A percentile compares a stretch with the other conserved stretches of the same genome.
These are phyloP conservation scores for Pomacea maculata DNA, from an alignment of 1,140 invertebrate genomes.

Conservation along the genomic window DNA sequence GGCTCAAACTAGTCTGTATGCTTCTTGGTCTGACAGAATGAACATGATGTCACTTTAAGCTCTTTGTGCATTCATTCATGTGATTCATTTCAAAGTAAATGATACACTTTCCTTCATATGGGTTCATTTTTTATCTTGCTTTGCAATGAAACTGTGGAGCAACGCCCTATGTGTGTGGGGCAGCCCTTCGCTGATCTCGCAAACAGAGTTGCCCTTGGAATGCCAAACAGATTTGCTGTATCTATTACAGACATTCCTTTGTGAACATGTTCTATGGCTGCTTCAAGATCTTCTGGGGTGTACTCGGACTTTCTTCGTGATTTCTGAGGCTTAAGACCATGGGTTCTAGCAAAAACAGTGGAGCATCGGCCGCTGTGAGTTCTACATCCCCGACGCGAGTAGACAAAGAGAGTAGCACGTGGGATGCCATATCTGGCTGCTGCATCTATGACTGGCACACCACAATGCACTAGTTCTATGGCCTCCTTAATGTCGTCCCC, in stretches of 20 bases:
- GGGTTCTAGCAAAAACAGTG: conserved; percentile 9
- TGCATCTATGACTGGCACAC: conserved; percentile 19
- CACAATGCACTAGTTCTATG: conserved; percentile 17
- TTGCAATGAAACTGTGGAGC: conserved; percentile 11
- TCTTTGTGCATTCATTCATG: no score
- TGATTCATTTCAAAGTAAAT: no score
- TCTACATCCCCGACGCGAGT: conserved; percentile 9
- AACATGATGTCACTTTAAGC: no score
- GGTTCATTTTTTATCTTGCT: no score
- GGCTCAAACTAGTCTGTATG: no score
- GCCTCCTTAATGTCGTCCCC: conserved; percentile 18
- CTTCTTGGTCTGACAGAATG: no score
- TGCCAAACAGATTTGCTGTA: conserved; percentile 9
- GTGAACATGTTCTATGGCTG: conserved; percentile 10
- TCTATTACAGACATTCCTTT: conserved; percentile 19
- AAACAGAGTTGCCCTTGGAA: conserved; percentile 14
- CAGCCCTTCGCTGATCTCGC: conserved; percentile 12
- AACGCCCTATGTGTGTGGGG: conserved; percentile 7
- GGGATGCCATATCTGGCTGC: conserved; percentile 17
- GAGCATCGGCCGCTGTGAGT: conserved; percentile 20
- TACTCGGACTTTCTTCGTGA: not conserved
- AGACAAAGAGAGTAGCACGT: conserved; percentile 15
- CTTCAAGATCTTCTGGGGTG: conserved; percentile 3
- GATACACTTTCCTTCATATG: no score
- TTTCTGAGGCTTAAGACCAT: not conserved